Evolutionary conservation across 2,888 invertebrate genomes (phyloP).

Genomic region (Agonopterix arenella): DNA sequence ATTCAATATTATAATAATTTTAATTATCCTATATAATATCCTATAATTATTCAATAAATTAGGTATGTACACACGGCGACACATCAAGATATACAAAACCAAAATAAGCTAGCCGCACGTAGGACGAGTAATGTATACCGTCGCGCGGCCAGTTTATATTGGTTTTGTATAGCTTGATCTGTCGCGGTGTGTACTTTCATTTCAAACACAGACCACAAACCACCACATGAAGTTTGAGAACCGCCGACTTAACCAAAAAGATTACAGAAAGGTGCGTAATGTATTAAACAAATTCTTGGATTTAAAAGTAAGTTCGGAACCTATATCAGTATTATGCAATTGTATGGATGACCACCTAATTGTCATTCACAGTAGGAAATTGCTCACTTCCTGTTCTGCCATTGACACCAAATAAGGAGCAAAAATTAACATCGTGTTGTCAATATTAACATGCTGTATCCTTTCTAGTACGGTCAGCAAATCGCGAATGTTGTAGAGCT

Average conservation of each 20-base stretch:
- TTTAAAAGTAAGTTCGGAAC: background rate
- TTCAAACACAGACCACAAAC: no score
- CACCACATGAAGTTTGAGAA: background rate
- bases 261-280: conserved; percentile 7
- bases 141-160: no score
- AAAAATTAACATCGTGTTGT: conserved; percentile 1
- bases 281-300: background rate
- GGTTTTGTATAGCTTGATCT: no score
- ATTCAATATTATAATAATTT: no score
- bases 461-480: background rate
- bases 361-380: conserved; percentile 20
- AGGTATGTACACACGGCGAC: no score
- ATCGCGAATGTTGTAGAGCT: no score
- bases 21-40: no score
- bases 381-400: conserved; percentile 15
- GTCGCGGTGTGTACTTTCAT: no score
- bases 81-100: no score
- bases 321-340: background rate
- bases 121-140: no score
- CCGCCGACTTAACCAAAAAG: conserved; percentile 17
- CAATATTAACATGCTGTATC: background rate
- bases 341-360: conserved; percentile 13
- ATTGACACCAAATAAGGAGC: conserved; percentile 27
- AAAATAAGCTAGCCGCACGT: no score
- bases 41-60: no score